Evolutionary conservation across 2,113 vertebrate genomes (phyloP).

Genomic region (Equus quagga): DNA sequence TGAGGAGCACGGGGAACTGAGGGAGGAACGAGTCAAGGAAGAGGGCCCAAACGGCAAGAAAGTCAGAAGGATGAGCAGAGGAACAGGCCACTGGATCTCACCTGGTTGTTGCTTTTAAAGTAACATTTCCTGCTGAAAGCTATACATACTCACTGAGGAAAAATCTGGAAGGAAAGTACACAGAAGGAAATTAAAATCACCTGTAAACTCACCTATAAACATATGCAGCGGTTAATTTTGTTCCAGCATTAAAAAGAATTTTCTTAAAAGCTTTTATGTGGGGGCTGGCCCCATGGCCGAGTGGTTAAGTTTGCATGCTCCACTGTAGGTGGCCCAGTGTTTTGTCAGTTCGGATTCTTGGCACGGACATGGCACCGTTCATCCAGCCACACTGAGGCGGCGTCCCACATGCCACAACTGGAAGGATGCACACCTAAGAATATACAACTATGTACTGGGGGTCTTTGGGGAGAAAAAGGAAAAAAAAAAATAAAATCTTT

Average conservation of each 20-base stretch:
- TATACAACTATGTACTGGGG: no score
- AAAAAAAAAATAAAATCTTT: no score
- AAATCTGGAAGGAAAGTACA: not conserved
- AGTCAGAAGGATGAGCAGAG: not conserved
- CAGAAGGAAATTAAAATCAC: conserved; percentile 28
- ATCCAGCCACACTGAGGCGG: no score
- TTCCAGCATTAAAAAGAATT: not conserved
- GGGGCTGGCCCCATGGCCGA: no score
- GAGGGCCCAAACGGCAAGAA: not conserved
- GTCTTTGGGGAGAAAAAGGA: no score
- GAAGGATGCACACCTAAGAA: no score
- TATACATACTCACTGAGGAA: not conserved
- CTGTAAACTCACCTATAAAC: not conserved
- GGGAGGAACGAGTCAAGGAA: not conserved
- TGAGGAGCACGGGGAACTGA: not conserved
- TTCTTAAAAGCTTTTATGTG: not conserved
- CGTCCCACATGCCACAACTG: no score
- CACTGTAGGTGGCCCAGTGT: no score
- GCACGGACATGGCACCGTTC: no score
- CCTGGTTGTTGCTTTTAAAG: not conserved
- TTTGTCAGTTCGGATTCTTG: no score
- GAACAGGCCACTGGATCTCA: not conserved
- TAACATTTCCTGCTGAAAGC: not conserved
- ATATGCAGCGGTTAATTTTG: not conserved
- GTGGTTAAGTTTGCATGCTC: no score